A percentile compares a stretch with the other conserved stretches of the same genome.
Evolutionary conservation across 2,888 invertebrate species (phyloP).

Genomic region (Chrysolina haemoptera): DNA sequence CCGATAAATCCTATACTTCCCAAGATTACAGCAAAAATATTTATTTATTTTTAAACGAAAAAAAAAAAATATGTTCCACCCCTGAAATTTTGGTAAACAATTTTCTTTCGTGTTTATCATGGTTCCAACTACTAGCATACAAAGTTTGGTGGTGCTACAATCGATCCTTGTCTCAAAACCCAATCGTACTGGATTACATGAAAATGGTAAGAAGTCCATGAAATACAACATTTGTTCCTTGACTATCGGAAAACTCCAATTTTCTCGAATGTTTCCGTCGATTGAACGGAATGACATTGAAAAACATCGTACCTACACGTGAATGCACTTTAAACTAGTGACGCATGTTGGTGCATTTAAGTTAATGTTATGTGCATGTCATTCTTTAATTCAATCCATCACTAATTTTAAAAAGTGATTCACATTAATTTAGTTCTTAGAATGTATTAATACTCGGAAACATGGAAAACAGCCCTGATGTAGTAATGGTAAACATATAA

Average conservation of each 20-base stretch:
- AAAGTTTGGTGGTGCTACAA: too few relatives aligned
- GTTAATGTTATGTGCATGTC: constrained; percentile 30
- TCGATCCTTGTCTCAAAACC: too few relatives aligned
- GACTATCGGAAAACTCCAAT: constrained; percentile 15
- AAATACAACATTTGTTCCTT: not conserved
- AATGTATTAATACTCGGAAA: not conserved
- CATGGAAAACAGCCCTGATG: not conserved
- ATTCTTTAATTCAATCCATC: constrained; percentile 17
- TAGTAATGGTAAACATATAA: not conserved
- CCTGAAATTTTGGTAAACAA: too few relatives aligned
- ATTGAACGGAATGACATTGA: constrained; percentile 23
- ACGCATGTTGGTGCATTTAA: constrained; percentile 46
- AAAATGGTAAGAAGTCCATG: too few relatives aligned
- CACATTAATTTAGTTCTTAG: not conserved
- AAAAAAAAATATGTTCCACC: too few relatives aligned
- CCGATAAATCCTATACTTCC: too few relatives aligned
- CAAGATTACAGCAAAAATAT: too few relatives aligned
- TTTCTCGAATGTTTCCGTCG: constrained; percentile 11
- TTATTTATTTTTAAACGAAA: too few relatives aligned
- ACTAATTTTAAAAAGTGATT: constrained; percentile 25
- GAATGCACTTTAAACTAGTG: constrained; percentile 55
- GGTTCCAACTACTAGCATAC: too few relatives aligned
- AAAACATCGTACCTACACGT: constrained; percentile 42
- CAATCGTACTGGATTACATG: too few relatives aligned
- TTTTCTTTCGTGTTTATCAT: too few relatives aligned